A percentile compares a stretch with the other conserved stretches of the same genome.
These are phyloP conservation scores for Heliconius congener DNA, from an alignment of 1,140 invertebrate species.

Conservation along the genomic window DNA sequence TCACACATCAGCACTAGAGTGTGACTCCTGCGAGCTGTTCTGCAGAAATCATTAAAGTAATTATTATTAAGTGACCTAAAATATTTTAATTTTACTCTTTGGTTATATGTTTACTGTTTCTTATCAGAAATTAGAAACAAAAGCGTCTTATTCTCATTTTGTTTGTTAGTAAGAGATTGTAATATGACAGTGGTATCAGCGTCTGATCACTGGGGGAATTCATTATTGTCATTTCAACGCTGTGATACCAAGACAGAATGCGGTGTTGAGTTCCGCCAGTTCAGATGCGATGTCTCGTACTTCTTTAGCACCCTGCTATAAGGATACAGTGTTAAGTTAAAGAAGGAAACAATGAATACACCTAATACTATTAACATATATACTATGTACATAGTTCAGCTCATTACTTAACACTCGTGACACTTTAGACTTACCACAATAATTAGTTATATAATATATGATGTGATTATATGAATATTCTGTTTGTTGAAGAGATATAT, in stretches of 20 bases:
- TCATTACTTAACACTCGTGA: not conserved
- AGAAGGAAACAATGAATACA: too few relatives aligned
- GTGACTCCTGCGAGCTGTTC: not conserved
- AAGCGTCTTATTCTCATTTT: too few relatives aligned
- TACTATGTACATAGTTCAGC: not conserved
- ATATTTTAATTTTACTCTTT: not conserved
- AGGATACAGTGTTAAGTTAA: not conserved
- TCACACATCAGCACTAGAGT: slow-evolving; percentile 15
- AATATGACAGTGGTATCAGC: too few relatives aligned
- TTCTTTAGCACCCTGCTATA: too few relatives aligned
- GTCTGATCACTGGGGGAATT: too few relatives aligned
- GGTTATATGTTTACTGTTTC: not conserved
- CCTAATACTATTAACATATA: not conserved
- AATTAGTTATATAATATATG: not conserved
- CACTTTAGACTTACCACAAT: not conserved
- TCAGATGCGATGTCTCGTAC: too few relatives aligned
- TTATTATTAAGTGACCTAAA: slow-evolving; percentile 4
- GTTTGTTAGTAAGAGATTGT: too few relatives aligned
- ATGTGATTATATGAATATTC: not conserved
- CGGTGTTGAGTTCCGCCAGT: too few relatives aligned
- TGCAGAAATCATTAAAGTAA: slow-evolving; percentile 2
- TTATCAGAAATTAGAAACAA: not conserved
- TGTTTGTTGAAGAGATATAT: not conserved
- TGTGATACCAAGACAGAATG: too few relatives aligned
- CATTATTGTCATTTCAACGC: too few relatives aligned